Base-by-base conservation (phyloP, 2,797 vertebrate genomes). In the Catharus ustulatus region DNA sequence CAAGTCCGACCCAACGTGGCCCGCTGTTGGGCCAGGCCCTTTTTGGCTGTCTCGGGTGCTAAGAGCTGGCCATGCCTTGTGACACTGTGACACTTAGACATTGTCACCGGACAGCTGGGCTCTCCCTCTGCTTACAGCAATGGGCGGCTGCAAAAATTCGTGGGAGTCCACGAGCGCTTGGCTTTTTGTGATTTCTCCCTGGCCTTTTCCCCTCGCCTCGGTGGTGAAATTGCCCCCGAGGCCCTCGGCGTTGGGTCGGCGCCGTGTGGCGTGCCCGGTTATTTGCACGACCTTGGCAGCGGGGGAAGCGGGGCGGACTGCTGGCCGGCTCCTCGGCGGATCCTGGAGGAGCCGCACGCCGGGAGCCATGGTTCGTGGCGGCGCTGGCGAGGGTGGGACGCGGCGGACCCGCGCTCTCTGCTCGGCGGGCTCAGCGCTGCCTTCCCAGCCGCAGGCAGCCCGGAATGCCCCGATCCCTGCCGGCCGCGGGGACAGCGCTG, bases 1-100 rank as follows among this genome's bases (percentile, higher is more conserved):
- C 1, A 16, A 69, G 61, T 42, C 20, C 0, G 2, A 61, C 38
- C 48, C 43, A 45, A 20, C 22, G 18, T 0, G 22, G 45, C 24
- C 10, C 0, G 1, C 32, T 7, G 3, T 4, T 59, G 45, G 49
- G 45, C 0, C 4, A 48, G 69, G 30, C 36, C 13, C 20, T 45
- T 63, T 68, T 9, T 4, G 51, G 27, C 15, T 16, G 24, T 13
- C 29, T n/a, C 1, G 8, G 9, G 27, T 5, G 23, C 23, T 1
- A 10, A 49, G 66, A 15, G 26, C 58, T 1, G 1, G 43, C 24
- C 32, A 0, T 15, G 46, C 34, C 49, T 21, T 32, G 15, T 38
- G 58, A 54, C n/a, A 45, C 11, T 5, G 15, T 38, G 58, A 54
- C n/a, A 45, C 11, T 6, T 3, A 5, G 20, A 16, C 42, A 42